Base-by-base conservation (phyloP, 2,888 invertebrate species). In the Oscheius sp. region DNA sequence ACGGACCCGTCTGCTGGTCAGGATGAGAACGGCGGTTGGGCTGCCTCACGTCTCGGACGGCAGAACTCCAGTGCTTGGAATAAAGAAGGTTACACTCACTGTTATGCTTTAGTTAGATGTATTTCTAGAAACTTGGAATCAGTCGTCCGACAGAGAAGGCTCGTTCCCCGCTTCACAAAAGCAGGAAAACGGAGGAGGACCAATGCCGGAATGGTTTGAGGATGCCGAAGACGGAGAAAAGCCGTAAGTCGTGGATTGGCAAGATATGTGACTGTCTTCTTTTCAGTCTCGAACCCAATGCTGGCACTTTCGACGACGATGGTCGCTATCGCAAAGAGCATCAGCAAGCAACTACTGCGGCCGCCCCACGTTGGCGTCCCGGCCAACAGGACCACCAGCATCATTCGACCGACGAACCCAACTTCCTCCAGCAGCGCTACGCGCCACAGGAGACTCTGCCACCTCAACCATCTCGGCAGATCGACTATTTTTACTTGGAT, bases 131-230 rank as follows among this genome's bases (percentile, higher is more conserved):
- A 32, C 11, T n/a, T 68, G 68, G 68, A 33, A 11, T 53, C 42
- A 63, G 33, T 33, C 21, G 32, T 32, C 29, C 9, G 37, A 66
- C n/a, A 32, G 66, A 13, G 66, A 57, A 58, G 29, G 29, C 47
- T 33, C 32, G 2, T 70, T 13, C 59, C 4, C 10, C 9, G 2
- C 32, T 5, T 33, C 50, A 21, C 50, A 59, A 35, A 63, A 73
- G 55, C 37, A 51, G 13, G 63, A 73, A 42, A 62, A 73, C 48
- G 51, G 48, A 21, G 60, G 48, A 42, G 42, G 42, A 32, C 11
- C 21, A 2, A 53, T 79, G 74, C 79, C 79, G 21, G 79, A 76
- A 53, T 79, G 79, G 79, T 71, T 74, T 58, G 72, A 71, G 35
- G 75, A 76, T 35, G 70, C 62, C 35, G 79, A 79, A 9, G 59